Base-by-base conservation (phyloP, 2,113 vertebrate genomes). In the Dolichotis patagonum region DNA sequence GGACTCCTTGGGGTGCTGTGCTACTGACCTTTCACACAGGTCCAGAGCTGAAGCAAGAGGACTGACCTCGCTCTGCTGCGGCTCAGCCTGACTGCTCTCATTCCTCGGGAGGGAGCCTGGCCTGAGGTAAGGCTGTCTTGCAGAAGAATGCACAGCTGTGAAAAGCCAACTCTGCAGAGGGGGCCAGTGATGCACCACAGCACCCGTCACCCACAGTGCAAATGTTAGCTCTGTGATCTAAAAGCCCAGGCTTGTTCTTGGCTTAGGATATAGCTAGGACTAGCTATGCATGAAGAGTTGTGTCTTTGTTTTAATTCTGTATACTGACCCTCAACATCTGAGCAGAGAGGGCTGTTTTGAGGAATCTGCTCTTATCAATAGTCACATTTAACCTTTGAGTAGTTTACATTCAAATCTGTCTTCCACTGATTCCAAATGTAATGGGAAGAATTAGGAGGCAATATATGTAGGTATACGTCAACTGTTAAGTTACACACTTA, bases 1-100 rank as follows among this genome's bases (percentile, higher is more conserved):
- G 13, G 12, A 20, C 24, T 4, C n/a, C 7, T 10, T 0, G n/a
- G 41, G 12, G n/a, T 5, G 3, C 30, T 75, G 19, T 46, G 17
- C 56, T 77, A 20, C 0, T 38, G 28, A 38, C 24, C 35, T 65
- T 71, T 87, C 43, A 54, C 35, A 88, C 73, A 88, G n/a, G 14
- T 71, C 20, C 28, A 86, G 32, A 41, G 13, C 19, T 73, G 38
- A 65, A 5, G 16, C n/a, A 88, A 46, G 35, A 58, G 58, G 19
- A 1, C 32, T 20, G 17, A 54, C 1, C 14, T 56, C 62, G 41
- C 12, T 32, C 28, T 6, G 12, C 28, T 28, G 77, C 0, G 41
- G 30, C 26, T n/a, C 46, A 46, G 4, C 46, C 46, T 46, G 46
- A 46, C 46, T 46, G 46, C 46, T 35, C 3, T 52, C 49, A 52